Conservation (phyloP, 1,140 invertebrate species). For the Anastrepha ludens region DNA sequence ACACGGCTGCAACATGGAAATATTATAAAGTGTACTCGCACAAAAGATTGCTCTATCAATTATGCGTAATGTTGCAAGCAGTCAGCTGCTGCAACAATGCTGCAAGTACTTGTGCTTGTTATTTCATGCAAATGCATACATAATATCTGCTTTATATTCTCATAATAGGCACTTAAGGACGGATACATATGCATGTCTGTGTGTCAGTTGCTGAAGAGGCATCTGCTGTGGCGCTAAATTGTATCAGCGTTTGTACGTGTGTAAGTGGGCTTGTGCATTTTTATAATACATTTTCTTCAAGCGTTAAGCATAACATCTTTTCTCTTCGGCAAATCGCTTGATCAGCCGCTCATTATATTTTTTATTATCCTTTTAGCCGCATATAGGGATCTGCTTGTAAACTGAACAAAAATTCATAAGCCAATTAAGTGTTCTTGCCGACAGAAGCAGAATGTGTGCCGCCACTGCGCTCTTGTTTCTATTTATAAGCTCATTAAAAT, state of each 20-base stretch:
- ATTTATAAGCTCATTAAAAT: not conserved
- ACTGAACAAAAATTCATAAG: not conserved
- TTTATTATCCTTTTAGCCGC: constrained; percentile 7
- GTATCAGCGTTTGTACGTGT: too few species aligned
- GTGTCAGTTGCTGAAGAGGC: not conserved
- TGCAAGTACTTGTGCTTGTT: not conserved
- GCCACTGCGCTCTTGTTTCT: not conserved
- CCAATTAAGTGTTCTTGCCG: not conserved
- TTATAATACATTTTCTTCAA: not conserved
- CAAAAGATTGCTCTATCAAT: constrained; percentile 35
- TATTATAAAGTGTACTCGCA: not conserved
- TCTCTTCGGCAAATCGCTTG: not conserved
- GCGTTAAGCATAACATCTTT: not conserved
- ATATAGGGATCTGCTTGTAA: not conserved
- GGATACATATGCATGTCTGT: not conserved
- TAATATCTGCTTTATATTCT: not conserved
- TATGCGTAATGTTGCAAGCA: not conserved
- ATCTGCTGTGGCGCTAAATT: not conserved
- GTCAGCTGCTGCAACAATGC: not conserved
- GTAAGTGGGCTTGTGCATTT: not conserved
- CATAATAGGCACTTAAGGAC: constrained; percentile 18
- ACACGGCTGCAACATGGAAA: not conserved
- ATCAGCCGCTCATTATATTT: not conserved
- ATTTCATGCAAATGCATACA: not conserved
- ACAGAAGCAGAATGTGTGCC: not conserved